phyloP scores from a whole-genome alignment of 1,140 invertebrate species.

The Philaenus spumarius region DNA sequence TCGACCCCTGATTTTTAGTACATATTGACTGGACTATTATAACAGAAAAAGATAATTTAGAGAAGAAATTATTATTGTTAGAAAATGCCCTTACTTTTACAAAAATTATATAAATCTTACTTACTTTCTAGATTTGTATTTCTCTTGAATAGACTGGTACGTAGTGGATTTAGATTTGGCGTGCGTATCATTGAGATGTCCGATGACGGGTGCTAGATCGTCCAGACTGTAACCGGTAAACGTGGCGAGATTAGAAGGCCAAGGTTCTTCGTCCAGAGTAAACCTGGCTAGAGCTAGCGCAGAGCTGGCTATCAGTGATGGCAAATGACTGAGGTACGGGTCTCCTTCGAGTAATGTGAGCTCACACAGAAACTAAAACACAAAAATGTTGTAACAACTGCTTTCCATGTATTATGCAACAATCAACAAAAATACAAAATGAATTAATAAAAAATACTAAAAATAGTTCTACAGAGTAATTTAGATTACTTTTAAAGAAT shows the following conservation, averaged over 20 bases:
- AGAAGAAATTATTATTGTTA: too few species aligned
- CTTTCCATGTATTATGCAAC: not conserved
- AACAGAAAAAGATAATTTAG: too few species aligned
- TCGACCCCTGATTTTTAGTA: too few species aligned
- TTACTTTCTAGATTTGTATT: constrained; percentile 57
- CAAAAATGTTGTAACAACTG: constrained; percentile 19
- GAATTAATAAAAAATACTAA: too few species aligned
- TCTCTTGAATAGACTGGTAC: constrained; percentile 78
- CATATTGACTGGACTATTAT: too few species aligned
- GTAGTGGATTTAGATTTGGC: constrained; percentile 51
- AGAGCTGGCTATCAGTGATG: constrained; percentile 78
- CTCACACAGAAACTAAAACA: constrained; percentile 75
- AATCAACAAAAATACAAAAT: too few species aligned
- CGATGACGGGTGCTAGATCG: constrained; percentile 61
- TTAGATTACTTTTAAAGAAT: too few species aligned
- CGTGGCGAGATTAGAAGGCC: constrained; percentile 56
- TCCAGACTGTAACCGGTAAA: constrained; percentile 60
- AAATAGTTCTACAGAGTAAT: too few species aligned
- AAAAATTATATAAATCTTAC: not conserved
- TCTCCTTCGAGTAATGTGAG: constrained; percentile 80
- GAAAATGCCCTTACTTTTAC: too few species aligned
- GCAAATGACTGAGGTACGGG: constrained; percentile 70
- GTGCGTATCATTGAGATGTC: constrained; percentile 62
- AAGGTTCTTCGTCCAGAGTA: constrained; percentile 48
- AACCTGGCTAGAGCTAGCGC: constrained; percentile 75